A percentile compares a stretch with the other conserved stretches of the same genome.
These are phyloP conservation scores for Tenebrosternarchus preto DNA, from an alignment of 2,113 vertebrate species.

Conservation along the genomic window DNA sequence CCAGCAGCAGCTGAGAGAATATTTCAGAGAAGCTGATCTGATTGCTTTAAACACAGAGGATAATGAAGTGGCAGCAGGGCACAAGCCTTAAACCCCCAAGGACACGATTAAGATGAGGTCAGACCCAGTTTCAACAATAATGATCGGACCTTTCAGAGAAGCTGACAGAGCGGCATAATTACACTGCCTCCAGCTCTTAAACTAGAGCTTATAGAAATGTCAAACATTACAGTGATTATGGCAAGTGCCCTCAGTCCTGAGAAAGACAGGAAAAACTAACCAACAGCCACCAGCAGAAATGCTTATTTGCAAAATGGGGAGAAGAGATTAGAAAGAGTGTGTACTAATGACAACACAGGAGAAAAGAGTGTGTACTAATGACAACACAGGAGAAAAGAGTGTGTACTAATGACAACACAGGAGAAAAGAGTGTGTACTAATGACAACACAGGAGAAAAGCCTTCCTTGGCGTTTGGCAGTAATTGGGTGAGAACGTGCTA, in stretches of 20 bases:
- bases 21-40: conserved; percentile 37
- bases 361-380: conserved; percentile 22
- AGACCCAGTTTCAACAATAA: conserved; percentile 40
- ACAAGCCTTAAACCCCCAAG: background rate
- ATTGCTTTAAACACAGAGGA: conserved; percentile 32
- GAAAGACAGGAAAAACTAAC: conserved; percentile 25
- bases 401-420: conserved; percentile 21
- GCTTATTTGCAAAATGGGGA: conserved; percentile 16
- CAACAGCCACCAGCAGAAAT: conserved; percentile 19
- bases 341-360: conserved; percentile 26
- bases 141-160: conserved; percentile 18
- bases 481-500: conserved; percentile 28
- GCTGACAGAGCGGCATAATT: conserved; percentile 32
- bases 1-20: conserved; percentile 15
- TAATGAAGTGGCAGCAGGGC: conserved; percentile 40
- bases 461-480: background rate
- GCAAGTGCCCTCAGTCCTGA: conserved; percentile 3
- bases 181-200: conserved; percentile 31
- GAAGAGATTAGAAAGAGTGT: conserved; percentile 24
- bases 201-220: conserved; percentile 15
- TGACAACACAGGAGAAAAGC: conserved; percentile 30
- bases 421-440: conserved; percentile 21
- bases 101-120: conserved; percentile 41
- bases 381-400: conserved; percentile 28
- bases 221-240: conserved; percentile 2